Base-by-base conservation (phyloP, 1,140 invertebrate genomes). In the Heterodera schachtii region DNA sequence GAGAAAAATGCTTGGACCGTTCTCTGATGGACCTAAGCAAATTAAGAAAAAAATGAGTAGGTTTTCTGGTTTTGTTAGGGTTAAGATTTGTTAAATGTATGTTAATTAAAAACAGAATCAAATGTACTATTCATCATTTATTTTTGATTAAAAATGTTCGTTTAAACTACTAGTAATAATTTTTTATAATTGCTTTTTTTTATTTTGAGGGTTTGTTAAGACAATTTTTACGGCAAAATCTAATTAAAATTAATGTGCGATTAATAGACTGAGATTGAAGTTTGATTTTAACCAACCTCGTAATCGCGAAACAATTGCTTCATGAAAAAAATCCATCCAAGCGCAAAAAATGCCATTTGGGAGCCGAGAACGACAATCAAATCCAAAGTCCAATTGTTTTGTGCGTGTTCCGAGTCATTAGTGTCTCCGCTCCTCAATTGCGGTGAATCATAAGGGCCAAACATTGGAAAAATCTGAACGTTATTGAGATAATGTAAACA, bases 311-410 rank as follows among this genome's bases (percentile, higher is more conserved):
- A 99, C 71, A 99, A 92, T 90, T 98, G 94, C 91, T 98, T 98
- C 85, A 98, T 94, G 91, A 99, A 99, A 91, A 99, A 99, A 70
- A 99, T 93, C 96, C 96, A 98, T 84, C 97, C 97, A 85, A 95
- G 95, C 81, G 94, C 92, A 91, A 99, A 98, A 91, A 99, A 99
- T 57, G 96, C 89, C 79, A 95, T 92, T 95, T 98, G 84, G 31
- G 86, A 86, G 43, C 74, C 64, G 19, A 87, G 44, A 1, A 86
- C 78, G 5, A 86, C 78, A 16, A 57, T 49, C 3, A 78, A 67
- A 80, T 86, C 86, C 21, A 77, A 77, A 77, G 43, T n/a, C 52
- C 57, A 52, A 52, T 60, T 7, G 19, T 66, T 67, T 60, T 77
- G 47, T 71, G 69, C 69, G 11, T 13, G 69, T 43, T 71, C 31